Evolutionary conservation across 2,888 invertebrate species (phyloP), one percentile per base, ranked within the genome.

Genomic region (Pyrgus malvae): DNA sequence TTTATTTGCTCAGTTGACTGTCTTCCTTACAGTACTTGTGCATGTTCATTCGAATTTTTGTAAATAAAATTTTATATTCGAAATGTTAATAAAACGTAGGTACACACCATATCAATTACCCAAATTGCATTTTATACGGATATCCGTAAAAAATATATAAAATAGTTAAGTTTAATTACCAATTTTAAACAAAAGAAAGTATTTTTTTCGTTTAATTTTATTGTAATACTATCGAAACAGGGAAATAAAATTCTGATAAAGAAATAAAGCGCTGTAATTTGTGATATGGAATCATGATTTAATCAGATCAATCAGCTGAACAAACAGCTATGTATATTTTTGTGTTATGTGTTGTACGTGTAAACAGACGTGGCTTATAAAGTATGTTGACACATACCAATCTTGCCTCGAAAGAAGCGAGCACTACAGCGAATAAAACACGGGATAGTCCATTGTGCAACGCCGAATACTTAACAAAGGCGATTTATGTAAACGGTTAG

Each of bases 401-500:
- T 55, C 56, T 48, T 16, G 21, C 33, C 33, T 35, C 7, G 21
- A 51, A 12, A 44, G 25, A 42, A 35, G 33, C 19, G 25, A 42
- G 41, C 33, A 51, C 19, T 27, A 14, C 44, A 27, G 25, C 19
- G 35, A 31, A 12, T 16, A 17, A 27, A 50, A 19, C 41, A 40
- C 40, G 19, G 21, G 21, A 42, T 23, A 9, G 21, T 12, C 45
- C 33, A 38, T 35, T 41, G 23, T 35, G 41, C 25, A 38, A 41
- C 40, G 11, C 12, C 25, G 41, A 25, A 50, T 49, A 5, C 60
- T 58, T 62, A 60, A 62, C 65, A 61, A 63, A 59, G 54, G 55
- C 42, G 42, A 50, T 58, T 63, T 64, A 60, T 59, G 56, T 59
- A 63, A 62, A 64, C 56, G 48, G 53, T 62, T 63, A 54, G 56